These are phyloP conservation scores for Odontocolon sp. DNA, from an alignment of 2,888 invertebrate genomes.

Conservation along the genomic window DNA sequence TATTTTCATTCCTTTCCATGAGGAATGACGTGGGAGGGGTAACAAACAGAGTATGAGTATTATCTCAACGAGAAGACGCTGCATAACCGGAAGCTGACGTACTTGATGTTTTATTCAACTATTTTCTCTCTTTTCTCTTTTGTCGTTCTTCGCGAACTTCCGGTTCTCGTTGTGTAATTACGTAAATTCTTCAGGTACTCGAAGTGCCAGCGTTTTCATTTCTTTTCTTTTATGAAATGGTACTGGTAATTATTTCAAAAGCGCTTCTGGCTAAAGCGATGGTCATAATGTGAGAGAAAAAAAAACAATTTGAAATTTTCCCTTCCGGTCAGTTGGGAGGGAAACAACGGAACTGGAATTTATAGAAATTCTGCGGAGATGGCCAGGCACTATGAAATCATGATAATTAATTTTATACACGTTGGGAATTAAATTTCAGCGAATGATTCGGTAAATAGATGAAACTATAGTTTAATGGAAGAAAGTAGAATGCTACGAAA, in stretches of 20 bases:
- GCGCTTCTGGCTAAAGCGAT: constrained; percentile 10
- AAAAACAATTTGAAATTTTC: constrained; percentile 15
- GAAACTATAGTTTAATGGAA: neutral
- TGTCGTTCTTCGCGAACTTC: constrained; percentile 45
- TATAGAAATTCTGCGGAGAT: constrained; percentile 27
- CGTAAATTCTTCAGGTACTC: constrained; percentile 52
- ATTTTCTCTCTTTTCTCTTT: constrained; percentile 35
- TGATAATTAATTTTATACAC: constrained; percentile 18
- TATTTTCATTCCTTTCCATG: too few species aligned
- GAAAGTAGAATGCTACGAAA: constrained; percentile 9
- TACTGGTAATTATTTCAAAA: constrained; percentile 55
- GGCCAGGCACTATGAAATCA: constrained; percentile 25
- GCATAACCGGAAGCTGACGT: constrained; percentile 36
- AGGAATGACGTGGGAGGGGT: neutral
- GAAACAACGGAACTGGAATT: constrained; percentile 1
- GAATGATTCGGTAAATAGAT: neutral
- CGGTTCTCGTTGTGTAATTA: constrained; percentile 50
- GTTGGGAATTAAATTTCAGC: neutral
- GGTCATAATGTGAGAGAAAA: neutral
- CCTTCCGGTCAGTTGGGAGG: constrained; percentile 33
- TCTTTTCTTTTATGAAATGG: constrained; percentile 10
- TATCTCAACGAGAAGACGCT: constrained; percentile 29
- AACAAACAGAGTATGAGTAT: constrained; percentile 17
- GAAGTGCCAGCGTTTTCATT: constrained; percentile 16
- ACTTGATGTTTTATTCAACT: constrained; percentile 16